These are phyloP conservation scores for Drosophila kuntzei DNA, from an alignment of 2,888 invertebrate species.

Conservation along the genomic window DNA sequence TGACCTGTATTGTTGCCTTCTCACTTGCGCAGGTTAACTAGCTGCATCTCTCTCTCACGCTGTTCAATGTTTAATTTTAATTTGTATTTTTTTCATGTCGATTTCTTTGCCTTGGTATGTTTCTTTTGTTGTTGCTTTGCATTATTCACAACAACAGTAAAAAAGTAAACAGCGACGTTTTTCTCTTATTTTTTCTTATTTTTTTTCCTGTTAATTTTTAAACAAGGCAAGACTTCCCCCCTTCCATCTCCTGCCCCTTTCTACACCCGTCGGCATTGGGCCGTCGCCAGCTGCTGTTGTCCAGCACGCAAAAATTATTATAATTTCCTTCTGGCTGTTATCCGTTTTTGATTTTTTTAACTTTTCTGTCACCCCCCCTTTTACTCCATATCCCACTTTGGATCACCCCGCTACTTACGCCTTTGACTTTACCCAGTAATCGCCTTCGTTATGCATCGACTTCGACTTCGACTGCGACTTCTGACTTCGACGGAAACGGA, in stretches of 20 bases:
- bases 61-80: constrained; percentile 63
- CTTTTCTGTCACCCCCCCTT: constrained; percentile 7
- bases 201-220: constrained; percentile 47
- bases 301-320: constrained; percentile 73
- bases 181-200: constrained; percentile 25
- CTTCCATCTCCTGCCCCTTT: not conserved
- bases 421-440: constrained; percentile 61
- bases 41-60: constrained; percentile 24
- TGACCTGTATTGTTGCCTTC: constrained; percentile 20
- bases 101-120: constrained; percentile 44
- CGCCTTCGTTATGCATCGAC: constrained; percentile 67
- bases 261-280: not conserved
- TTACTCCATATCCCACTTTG: not conserved
- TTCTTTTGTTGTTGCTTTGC: constrained; percentile 53
- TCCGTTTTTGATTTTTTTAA: constrained; percentile 40
- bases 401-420: constrained; percentile 39
- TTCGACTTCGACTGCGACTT: constrained; percentile 28
- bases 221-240: constrained; percentile 38
- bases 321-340: constrained; percentile 65
- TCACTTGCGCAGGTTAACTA: constrained; percentile 6
- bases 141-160: constrained; percentile 53
- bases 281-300: constrained; percentile 56
- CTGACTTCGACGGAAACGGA: constrained; percentile 72
- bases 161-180: constrained; percentile 47
- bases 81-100: constrained; percentile 51